Percentiles rank a stretch among this genome's conserved stretches.
phyloP scores from a whole-genome alignment of 2,797 vertebrate genomes.

The Steatocranus sp. region DNA sequence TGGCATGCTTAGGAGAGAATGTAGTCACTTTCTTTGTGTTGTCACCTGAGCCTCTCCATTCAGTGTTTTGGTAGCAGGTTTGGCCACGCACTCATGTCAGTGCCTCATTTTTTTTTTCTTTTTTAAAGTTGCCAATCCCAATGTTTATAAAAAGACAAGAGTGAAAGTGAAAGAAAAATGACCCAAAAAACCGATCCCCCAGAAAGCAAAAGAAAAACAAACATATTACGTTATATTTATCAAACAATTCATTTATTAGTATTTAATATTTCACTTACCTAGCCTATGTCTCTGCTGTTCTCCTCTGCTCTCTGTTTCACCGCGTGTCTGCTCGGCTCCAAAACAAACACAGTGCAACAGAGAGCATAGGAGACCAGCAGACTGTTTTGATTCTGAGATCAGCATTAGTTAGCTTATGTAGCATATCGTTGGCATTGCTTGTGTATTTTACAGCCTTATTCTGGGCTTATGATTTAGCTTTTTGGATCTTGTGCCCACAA shows the following conservation, averaged over 20 bases:
- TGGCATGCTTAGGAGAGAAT: background rate
- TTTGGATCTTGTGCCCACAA: background rate
- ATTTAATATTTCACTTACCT: background rate
- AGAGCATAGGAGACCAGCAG: background rate
- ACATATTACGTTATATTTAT: background rate
- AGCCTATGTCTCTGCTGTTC: background rate
- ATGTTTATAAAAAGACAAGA: background rate
- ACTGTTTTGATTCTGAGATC: background rate
- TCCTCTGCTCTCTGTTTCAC: background rate
- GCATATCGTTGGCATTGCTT: background rate
- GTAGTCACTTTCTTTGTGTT: background rate
- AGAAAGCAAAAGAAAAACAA: background rate
- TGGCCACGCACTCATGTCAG: background rate
- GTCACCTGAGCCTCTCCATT: background rate
- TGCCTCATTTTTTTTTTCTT: background rate
- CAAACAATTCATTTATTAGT: background rate
- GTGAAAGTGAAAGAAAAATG: background rate
- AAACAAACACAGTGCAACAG: background rate
- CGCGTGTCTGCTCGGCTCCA: background rate
- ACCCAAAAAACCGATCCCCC: background rate
- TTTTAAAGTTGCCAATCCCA: background rate
- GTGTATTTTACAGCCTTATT: background rate
- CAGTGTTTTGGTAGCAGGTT: background rate
- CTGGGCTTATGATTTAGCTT: background rate
- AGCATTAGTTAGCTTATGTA: background rate